A percentile compares a stretch with the other conserved stretches of the same genome.
phyloP scores from a whole-genome alignment of 2,888 invertebrate species.

The Druceiella hillmani region DNA sequence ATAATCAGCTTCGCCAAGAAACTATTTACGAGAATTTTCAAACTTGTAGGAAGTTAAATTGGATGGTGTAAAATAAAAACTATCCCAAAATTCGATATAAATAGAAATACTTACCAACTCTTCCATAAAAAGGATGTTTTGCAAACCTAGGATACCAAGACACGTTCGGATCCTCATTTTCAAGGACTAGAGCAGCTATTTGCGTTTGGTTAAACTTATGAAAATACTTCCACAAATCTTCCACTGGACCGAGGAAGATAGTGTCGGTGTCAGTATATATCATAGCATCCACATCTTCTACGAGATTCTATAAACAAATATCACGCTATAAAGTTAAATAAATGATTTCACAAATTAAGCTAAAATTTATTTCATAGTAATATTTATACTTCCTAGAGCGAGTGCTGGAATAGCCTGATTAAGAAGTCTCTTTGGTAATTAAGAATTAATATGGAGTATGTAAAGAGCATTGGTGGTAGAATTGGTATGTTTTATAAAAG shows the following conservation, averaged over 20 bases:
- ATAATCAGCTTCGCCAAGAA: not conserved
- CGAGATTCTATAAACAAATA: constrained; percentile 58
- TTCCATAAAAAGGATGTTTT: constrained; percentile 89
- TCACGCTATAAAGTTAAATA: constrained; percentile 4
- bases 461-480: no score
- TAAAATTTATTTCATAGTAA: constrained; percentile 3
- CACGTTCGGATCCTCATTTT: constrained; percentile 87
- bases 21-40: not conserved
- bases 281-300: constrained; percentile 75
- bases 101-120: constrained; percentile 58
- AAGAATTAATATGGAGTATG: no score
- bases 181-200: constrained; percentile 81
- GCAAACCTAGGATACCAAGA: constrained; percentile 97
- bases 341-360: not conserved
- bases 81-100: not conserved
- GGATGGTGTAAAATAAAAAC: not conserved
- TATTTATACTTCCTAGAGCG: not conserved
- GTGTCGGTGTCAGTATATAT: constrained; percentile 93
- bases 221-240: constrained; percentile 81
- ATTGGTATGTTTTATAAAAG: no score
- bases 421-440: no score
- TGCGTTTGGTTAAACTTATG: constrained; percentile 76
- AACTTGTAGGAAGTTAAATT: no score
- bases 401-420: no score
- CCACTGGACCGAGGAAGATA: constrained; percentile 77